A percentile compares a stretch with the other conserved stretches of the same genome.
These are phyloP conservation scores for Oreonectes daqikongensis DNA, from an alignment of 2,797 vertebrate species.

Conservation along the genomic window DNA sequence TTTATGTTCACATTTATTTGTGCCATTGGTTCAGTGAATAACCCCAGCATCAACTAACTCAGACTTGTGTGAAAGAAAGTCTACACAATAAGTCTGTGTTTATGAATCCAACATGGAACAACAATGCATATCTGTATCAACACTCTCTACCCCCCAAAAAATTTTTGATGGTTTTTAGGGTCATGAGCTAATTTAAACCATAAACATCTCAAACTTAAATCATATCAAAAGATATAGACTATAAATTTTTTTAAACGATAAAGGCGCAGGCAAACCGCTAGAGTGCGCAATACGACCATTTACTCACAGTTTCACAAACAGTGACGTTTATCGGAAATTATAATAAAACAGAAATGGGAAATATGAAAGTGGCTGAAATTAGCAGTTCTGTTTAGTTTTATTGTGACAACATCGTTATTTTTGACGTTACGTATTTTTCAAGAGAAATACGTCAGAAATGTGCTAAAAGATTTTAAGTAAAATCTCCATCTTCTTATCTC, in stretches of 20 bases:
- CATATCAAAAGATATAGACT: not conserved
- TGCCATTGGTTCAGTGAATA: no score
- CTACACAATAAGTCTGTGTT: not conserved
- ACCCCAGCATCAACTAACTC: not conserved
- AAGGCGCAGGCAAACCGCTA: not conserved
- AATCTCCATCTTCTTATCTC: no score
- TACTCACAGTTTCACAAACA: not conserved
- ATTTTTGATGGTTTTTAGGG: no score
- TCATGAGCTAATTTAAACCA: no score
- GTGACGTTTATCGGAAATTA: not conserved
- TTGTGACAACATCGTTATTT: not conserved
- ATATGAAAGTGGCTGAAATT: not conserved
- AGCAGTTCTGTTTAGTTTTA: not conserved
- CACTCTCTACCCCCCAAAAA: no score
- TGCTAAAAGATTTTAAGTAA: no score
- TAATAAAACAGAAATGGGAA: not conserved
- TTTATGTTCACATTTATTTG: no score
- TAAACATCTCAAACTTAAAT: not conserved
- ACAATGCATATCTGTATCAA: not conserved
- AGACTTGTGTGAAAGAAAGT: not conserved
- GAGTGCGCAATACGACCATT: constrained; percentile 1
- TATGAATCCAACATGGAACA: not conserved
- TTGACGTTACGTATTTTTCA: not conserved
- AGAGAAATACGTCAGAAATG: no score
- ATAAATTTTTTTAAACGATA: no score